Conservation (phyloP, 1,140 invertebrate genomes). For the Drosophila pallidifrons region DNA sequence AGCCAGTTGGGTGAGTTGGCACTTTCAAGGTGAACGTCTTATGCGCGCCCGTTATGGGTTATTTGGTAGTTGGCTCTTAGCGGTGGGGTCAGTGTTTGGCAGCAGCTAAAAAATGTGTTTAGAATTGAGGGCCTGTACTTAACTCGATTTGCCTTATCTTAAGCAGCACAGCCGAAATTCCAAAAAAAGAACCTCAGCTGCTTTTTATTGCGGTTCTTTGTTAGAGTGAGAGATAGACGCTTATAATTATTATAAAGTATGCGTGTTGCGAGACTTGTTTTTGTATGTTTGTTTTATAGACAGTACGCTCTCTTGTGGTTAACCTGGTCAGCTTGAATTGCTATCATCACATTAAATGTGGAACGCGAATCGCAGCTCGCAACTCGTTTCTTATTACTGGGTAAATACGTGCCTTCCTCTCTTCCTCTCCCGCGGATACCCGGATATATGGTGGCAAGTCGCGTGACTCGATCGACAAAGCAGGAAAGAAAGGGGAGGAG, state of each 20-base stretch:
- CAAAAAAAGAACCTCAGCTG: conserved; percentile 16
- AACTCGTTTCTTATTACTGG: conserved; percentile 22
- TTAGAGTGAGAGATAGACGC: conserved; percentile 9
- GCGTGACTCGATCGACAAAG: conserved; percentile 9
- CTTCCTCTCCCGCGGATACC: conserved; percentile 9
- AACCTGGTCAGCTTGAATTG: conserved; percentile 11
- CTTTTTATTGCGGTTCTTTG: conserved; percentile 42
- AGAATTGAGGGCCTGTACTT: conserved; percentile 3
- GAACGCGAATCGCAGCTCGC: conserved; percentile 15
- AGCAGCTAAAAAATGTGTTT: not conserved
- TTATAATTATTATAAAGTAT: not conserved
- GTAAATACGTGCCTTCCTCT: conserved; percentile 20
- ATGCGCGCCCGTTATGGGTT: not conserved
- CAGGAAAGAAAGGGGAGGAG: not conserved
- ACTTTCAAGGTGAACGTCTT: not conserved
- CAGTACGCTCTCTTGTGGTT: conserved; percentile 6
- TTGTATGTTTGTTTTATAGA: conserved; percentile 1
- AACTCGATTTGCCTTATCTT: conserved; percentile 34
- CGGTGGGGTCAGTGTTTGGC: not conserved
- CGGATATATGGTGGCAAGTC: not conserved
- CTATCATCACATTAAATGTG: conserved; percentile 5
- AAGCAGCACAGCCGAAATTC: conserved; percentile 4
- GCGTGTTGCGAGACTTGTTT: not conserved
- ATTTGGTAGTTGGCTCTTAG: not conserved
- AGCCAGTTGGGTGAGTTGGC: conserved; percentile 2